A percentile compares a stretch with the other conserved stretches of the same genome.
These are phyloP conservation scores for Leuciscus waleckii DNA, from an alignment of 2,797 vertebrate genomes.

Conservation along the genomic window DNA sequence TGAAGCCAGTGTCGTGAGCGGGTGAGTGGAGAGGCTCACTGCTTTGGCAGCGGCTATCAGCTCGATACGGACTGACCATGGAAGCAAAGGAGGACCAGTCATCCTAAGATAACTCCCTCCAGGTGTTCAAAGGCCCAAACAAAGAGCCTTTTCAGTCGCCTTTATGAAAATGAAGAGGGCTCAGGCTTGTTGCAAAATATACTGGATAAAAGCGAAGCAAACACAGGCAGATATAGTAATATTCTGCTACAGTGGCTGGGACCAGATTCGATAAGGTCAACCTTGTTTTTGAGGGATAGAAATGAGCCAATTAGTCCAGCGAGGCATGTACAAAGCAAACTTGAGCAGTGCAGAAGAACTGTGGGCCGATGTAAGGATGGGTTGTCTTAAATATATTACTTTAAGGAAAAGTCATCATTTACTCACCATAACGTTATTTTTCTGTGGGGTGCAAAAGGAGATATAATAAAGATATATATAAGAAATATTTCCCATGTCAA, in stretches of 20 bases:
- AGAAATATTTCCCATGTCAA: background rate
- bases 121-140: conserved; percentile 87
- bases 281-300: conserved; percentile 47
- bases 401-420: background rate
- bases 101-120: conserved; percentile 81
- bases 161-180: conserved; percentile 82
- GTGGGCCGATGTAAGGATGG: background rate
- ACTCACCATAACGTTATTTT: background rate
- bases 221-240: conserved; percentile 79
- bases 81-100: conserved; percentile 57
- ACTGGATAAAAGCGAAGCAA: conserved; percentile 69
- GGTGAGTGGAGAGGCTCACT: conserved; percentile 21
- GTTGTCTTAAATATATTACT: background rate
- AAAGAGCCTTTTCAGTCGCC: conserved; percentile 90
- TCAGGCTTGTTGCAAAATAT: conserved; percentile 82
- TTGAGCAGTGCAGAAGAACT: background rate
- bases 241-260: conserved; percentile 82
- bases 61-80: conserved; percentile 49
- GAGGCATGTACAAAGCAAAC: conserved; percentile 28
- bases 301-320: conserved; percentile 50
- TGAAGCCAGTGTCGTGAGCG: conserved; percentile 23
- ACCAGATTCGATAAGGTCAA: conserved; percentile 77
- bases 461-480: too few relatives aligned
- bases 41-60: conserved; percentile 11
- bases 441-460: background rate